phyloP scores from a whole-genome alignment of 2,113 vertebrate species.

The Microtus pennsylvanicus region DNA sequence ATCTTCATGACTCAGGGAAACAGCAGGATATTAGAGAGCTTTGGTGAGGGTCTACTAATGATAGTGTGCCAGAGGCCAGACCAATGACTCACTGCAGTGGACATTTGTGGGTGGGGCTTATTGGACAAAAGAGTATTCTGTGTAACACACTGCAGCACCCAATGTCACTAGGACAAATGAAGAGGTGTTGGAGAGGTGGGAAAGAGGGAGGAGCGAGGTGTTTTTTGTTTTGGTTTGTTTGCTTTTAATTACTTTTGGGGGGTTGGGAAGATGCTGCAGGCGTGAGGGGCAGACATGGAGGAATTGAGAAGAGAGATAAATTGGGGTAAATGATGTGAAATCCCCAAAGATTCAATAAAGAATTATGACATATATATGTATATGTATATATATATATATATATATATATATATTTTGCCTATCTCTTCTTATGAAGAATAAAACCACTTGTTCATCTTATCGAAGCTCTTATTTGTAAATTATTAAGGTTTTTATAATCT shows the following conservation, averaged over 20 bases:
- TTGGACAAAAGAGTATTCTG: background rate
- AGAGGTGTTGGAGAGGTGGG: background rate
- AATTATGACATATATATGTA: background rate
- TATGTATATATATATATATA: too few species aligned
- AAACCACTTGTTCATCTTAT: background rate
- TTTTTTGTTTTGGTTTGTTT: background rate
- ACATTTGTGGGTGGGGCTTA: background rate
- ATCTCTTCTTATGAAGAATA: slow-evolving; percentile 19
- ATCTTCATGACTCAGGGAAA: background rate
- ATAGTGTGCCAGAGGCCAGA: background rate
- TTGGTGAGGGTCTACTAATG: background rate
- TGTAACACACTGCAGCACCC: background rate
- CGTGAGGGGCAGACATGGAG: background rate
- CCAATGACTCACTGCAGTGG: background rate
- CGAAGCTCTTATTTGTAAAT: background rate
- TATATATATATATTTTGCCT: slow-evolving; percentile 1
- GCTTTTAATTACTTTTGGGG: background rate
- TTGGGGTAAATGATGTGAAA: background rate
- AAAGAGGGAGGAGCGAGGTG: background rate
- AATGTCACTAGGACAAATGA: background rate
- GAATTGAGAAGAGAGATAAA: background rate
- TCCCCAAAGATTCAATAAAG: background rate
- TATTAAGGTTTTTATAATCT: background rate
- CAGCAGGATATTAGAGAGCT: background rate
- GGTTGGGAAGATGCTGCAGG: background rate